Evolutionary conservation across 1,140 invertebrate species (phyloP), one percentile per base, ranked within the genome.

Genomic region (Drosophila pandora): DNA sequence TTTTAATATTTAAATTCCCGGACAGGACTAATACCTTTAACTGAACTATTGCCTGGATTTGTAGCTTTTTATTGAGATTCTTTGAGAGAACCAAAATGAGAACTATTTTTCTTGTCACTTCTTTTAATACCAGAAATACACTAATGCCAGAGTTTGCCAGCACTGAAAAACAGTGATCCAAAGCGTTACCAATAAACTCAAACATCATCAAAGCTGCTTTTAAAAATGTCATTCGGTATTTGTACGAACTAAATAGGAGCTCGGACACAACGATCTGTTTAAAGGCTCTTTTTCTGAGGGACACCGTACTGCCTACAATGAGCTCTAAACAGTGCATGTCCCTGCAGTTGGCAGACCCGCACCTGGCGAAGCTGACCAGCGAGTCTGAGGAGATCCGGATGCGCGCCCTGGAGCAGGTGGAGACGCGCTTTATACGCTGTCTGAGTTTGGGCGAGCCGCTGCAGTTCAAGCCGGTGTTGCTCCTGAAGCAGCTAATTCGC

Each of bases 401-500:
- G 63, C 79, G 90, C 10, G 76, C 88, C 13, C 64, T 91, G 7
- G 76, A 91, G 23, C 75, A 90, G 22, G 45, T 90, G 2, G 82
- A 87, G 43, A 65, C 73, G 9, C 75, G 78, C 25, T 57, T 91
- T 17, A 67, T 75, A 7, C 74, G 79, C 9, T 63, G 76, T n/a
- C 49, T 90, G 9, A 58, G 61, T 17, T 63, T 79, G 25, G 65
- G 63, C 25, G 75, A 73, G 61, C 22, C 5, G 0, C 70, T 90
- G 0, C 52, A 59, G 8, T 79, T 91, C 2, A 87, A 90, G 22
- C 68, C 85, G 5, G 55, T 80, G 5, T 17, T 76, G n/a, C 32
- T 91, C 5, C 59, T 79, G 2, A 91, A 91, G 39, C 88, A 91
- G 12, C 50, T 91, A 0, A 91, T 91, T n/a, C 84, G 88, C 6